phyloP scores from a whole-genome alignment of 2,888 invertebrate species.

The Trachelus stipa region DNA sequence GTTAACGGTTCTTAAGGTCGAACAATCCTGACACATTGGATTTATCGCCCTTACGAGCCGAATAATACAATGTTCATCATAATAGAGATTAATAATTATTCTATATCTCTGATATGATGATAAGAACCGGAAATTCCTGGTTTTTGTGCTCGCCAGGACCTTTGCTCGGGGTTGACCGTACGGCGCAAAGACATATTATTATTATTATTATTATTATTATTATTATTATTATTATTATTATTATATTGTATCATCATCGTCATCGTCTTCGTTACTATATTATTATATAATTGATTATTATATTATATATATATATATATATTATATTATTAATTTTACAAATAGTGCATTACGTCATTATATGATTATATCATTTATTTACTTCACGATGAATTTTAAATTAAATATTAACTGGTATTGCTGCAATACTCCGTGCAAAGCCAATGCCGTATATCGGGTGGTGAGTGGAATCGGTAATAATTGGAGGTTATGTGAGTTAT shows the following conservation, averaged over 20 bases:
- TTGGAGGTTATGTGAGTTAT: background rate
- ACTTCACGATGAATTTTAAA: background rate
- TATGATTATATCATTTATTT: slow-evolving; percentile 25
- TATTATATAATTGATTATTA: slow-evolving; percentile 29
- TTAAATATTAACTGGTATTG: slow-evolving; percentile 20
- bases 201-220: slow-evolving; percentile 34
- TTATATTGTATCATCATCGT: background rate
- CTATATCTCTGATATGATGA: background rate
- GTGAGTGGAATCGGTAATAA: background rate
- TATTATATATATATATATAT: slow-evolving; percentile 28
- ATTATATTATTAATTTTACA: slow-evolving; percentile 18
- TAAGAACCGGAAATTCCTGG: background rate
- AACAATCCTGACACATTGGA: background rate
- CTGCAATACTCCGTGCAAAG: background rate
- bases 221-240: slow-evolving; percentile 36
- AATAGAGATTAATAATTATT: background rate
- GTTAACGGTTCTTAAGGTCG: slow-evolving; percentile 29
- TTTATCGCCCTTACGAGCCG: background rate
- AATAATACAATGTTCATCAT: background rate
- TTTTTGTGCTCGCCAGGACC: slow-evolving; percentile 30
- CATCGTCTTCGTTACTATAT: background rate
- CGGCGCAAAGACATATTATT: slow-evolving; percentile 52
- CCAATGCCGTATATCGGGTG: background rate
- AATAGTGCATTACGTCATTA: slow-evolving; percentile 19
- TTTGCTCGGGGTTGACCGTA: slow-evolving; percentile 48